Conservation (phyloP, 2,113 vertebrate genomes). For the Columbina picui region DNA sequence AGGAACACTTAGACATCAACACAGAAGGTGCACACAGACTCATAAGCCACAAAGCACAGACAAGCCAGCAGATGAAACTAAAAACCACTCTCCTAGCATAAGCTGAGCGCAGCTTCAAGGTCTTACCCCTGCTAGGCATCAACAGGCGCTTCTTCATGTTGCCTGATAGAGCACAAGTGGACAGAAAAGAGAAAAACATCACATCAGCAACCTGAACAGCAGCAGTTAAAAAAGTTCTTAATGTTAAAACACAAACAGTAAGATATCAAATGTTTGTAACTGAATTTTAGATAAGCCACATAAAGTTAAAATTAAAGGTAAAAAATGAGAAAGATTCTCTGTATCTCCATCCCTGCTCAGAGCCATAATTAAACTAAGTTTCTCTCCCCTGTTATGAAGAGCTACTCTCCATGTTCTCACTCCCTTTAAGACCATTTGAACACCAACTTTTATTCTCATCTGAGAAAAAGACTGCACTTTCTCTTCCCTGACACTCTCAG, state of each 20-base stretch:
- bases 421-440: not conserved
- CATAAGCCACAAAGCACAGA: slow-evolving; percentile 67
- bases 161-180: slow-evolving; percentile 80
- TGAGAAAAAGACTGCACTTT: not conserved
- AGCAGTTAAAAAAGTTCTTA: slow-evolving; percentile 47
- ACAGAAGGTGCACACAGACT: slow-evolving; percentile 67
- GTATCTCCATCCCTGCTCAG: not conserved
- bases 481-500: not conserved
- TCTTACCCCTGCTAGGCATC: slow-evolving; percentile 89
- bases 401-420: not conserved
- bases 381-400: not conserved
- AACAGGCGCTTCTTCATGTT: slow-evolving; percentile 87
- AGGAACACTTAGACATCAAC: slow-evolving; percentile 62
- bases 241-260: slow-evolving; percentile 46
- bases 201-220: slow-evolving; percentile 68
- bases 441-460: not conserved
- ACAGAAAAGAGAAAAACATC: slow-evolving; percentile 77
- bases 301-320: not conserved
- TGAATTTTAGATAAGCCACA: not conserved
- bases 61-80: slow-evolving; percentile 72
- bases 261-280: not conserved
- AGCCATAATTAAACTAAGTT: not conserved
- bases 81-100: slow-evolving; percentile 65
- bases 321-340: not conserved
- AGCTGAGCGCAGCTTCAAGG: slow-evolving; percentile 62